Conservation (phyloP, 2,797 vertebrate species). For the Crocidura indochinensis region DNA sequence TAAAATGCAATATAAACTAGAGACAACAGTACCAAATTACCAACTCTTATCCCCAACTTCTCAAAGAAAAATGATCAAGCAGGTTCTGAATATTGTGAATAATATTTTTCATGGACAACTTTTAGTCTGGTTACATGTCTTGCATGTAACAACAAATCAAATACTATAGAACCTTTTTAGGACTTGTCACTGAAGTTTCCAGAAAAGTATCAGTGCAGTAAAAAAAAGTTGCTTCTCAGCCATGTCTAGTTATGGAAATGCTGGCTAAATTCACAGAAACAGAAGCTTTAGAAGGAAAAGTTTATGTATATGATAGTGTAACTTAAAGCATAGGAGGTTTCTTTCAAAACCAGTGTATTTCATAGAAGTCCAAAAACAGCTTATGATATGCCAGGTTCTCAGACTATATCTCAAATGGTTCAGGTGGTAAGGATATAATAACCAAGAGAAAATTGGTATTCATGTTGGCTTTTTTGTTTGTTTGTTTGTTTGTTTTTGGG, state of each 20-base stretch:
- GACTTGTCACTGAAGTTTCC: constrained; percentile 99
- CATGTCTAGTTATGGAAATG: constrained; percentile 98
- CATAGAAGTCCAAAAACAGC: constrained; percentile 98
- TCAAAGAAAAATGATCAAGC: constrained; percentile 96
- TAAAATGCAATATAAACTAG: constrained; percentile 98
- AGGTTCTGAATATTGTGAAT: constrained; percentile 98
- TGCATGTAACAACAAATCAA: constrained; percentile 96
- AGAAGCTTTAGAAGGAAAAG: constrained; percentile 97
- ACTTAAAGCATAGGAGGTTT: constrained; percentile 95
- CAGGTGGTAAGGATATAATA: constrained; percentile 98
- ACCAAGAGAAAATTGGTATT: constrained; percentile 98
- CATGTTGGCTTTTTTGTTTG: too few species aligned
- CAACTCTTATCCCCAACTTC: constrained; percentile 93
- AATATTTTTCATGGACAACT: constrained; percentile 99
- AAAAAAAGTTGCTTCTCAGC: constrained; percentile 94
- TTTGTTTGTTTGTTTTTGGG: too few species aligned
- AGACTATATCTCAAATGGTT: constrained; percentile 99
- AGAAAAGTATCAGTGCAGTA: constrained; percentile 96
- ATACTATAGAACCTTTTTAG: constrained; percentile 98
- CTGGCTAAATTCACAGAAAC: constrained; percentile 99
- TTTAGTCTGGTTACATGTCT: constrained; percentile 99
- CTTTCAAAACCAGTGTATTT: constrained; percentile 96
- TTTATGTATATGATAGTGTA: constrained; percentile 98
- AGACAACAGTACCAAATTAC: constrained; percentile 94
- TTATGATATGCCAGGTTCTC: constrained; percentile 98